Evolutionary conservation across 2,888 invertebrate genomes (phyloP).

Genomic region (Dynastes hyllus): DNA sequence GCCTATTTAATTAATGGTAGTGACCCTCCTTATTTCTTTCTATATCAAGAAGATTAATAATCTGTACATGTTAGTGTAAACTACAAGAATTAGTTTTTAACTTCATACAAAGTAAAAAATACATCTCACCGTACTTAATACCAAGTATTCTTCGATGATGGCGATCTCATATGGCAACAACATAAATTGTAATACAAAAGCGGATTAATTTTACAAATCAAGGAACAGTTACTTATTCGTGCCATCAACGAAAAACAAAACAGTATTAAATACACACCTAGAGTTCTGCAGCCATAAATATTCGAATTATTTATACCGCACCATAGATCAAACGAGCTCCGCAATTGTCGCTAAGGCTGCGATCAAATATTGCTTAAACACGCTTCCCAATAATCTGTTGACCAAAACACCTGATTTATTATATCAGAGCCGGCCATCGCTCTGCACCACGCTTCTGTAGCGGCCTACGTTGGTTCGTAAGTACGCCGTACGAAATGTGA

Average conservation of each 20-base stretch:
- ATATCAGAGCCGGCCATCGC: conserved; percentile 56
- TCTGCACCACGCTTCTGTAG: conserved; percentile 37
- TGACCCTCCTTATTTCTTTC: too few species aligned
- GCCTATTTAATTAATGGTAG: too few species aligned
- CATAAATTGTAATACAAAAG: conserved; percentile 6
- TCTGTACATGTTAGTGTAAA: too few species aligned
- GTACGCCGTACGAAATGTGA: conserved; percentile 5
- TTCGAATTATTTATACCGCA: conserved; percentile 55
- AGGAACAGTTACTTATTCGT: neutral
- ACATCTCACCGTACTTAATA: too few species aligned
- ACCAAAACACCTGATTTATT: conserved; percentile 58
- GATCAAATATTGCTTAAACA: conserved; percentile 55
- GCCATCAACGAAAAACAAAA: neutral
- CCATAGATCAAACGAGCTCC: conserved; percentile 53
- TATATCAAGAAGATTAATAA: too few species aligned
- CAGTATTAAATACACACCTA: conserved; percentile 5
- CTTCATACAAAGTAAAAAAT: too few species aligned
- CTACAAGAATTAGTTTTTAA: too few species aligned
- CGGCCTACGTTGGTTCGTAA: neutral
- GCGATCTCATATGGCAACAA: neutral
- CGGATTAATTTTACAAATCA: conserved; percentile 12
- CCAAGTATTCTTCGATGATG: neutral
- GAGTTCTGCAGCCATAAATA: conserved; percentile 36
- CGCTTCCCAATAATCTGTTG: conserved; percentile 57
- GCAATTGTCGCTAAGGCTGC: conserved; percentile 56